phyloP scores from a whole-genome alignment of 2,797 vertebrate genomes.

The Malacoctenus gilli region DNA sequence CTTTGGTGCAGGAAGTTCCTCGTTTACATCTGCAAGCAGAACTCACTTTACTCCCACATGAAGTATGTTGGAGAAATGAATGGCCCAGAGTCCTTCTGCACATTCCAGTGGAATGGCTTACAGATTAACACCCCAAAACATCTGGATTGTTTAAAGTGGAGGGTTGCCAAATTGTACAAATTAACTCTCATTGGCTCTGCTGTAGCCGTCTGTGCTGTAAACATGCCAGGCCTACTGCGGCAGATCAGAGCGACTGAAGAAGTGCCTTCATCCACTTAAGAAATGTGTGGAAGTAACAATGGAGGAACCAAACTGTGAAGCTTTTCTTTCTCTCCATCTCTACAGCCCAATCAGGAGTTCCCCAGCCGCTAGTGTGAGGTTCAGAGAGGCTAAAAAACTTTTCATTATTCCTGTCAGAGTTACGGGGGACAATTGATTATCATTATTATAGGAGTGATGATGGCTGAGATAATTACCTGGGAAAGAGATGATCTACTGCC shows the following conservation, averaged over 20 bases:
- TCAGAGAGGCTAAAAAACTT: conserved; percentile 74
- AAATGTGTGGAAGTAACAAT: conserved; percentile 12
- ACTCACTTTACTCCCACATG: background rate
- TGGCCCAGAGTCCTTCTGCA: conserved; percentile 6
- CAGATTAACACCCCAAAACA: conserved; percentile 19
- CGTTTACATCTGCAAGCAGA: too few relatives aligned
- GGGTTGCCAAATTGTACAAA: conserved; percentile 38
- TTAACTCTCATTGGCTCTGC: conserved; percentile 25
- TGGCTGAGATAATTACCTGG: conserved; percentile 68
- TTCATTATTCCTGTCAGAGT: conserved; percentile 76
- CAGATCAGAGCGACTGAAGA: conserved; percentile 20
- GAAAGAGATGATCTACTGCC: conserved; percentile 71
- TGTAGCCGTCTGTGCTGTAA: conserved; percentile 36
- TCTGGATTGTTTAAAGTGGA: conserved; percentile 29
- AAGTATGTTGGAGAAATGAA: conserved; percentile 1
- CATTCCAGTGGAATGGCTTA: conserved; percentile 1
- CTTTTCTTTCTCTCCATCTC: conserved; percentile 10
- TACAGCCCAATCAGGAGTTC: conserved; percentile 60
- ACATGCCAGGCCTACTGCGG: conserved; percentile 33
- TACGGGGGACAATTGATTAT: conserved; percentile 74
- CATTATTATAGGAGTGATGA: conserved; percentile 71
- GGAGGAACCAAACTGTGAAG: conserved; percentile 10
- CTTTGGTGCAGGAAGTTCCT: background rate
- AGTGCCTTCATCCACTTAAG: conserved; percentile 20
- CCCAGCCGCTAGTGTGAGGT: conserved; percentile 64